Evolutionary conservation across 2,797 vertebrate genomes (phyloP).

Genomic region (Eulemur albifrons): DNA sequence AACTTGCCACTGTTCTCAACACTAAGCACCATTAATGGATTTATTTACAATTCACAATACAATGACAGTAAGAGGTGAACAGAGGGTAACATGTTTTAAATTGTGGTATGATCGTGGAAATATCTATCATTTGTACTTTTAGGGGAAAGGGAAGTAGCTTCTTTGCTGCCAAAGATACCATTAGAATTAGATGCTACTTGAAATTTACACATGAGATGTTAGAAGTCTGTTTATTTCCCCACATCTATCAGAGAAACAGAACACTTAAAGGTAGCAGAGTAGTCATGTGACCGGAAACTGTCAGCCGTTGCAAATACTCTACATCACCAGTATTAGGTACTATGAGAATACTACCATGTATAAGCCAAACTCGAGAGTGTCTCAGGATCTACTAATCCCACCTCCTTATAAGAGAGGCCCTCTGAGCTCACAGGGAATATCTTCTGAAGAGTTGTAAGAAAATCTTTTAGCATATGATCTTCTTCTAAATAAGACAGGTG

Average conservation of each 20-base stretch:
- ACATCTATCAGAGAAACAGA: not conserved
- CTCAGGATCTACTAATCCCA: not conserved
- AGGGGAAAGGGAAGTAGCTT: not conserved
- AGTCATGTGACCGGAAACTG: not conserved
- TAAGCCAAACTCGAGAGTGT: not conserved
- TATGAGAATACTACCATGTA: not conserved
- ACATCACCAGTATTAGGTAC: not conserved
- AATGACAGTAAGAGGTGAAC: not conserved
- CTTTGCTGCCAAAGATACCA: constrained; percentile 16
- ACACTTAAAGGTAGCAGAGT: constrained; percentile 21
- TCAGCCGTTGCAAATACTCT: not conserved
- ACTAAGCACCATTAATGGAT: not conserved
- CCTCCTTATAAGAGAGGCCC: not conserved
- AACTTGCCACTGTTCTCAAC: not conserved
- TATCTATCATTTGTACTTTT: constrained; percentile 22
- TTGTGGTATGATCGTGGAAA: not conserved
- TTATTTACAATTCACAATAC: constrained; percentile 33
- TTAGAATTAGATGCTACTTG: constrained; percentile 37
- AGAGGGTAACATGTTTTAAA: constrained; percentile 1
- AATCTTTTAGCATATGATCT: not conserved
- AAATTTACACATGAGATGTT: constrained; percentile 40
- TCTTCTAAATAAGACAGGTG: not conserved
- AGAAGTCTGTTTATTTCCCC: not conserved
- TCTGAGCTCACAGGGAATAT: not conserved
- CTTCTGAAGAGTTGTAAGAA: not conserved